Conservation (phyloP, 2,797 vertebrate species). For the Loris lydekkerianus region DNA sequence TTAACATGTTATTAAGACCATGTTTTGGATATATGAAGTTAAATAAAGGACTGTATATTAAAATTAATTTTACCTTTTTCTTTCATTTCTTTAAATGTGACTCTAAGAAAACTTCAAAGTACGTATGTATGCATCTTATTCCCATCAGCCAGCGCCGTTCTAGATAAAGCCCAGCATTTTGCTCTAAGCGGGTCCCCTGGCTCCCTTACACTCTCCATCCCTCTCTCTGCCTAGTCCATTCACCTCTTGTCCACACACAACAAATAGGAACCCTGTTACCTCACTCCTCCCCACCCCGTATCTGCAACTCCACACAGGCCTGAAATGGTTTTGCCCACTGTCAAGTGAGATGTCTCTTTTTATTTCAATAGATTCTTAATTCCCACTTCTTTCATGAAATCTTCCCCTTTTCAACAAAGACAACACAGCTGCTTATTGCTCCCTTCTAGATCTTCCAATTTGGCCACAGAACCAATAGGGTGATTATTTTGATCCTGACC, state of each 20-base stretch:
- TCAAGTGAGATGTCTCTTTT: slow-evolving; percentile 5
- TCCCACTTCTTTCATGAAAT: slow-evolving; percentile 30
- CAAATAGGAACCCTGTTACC: neutral
- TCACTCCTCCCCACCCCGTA: neutral
- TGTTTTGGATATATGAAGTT: neutral
- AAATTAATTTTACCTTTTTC: neutral
- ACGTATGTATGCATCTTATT: neutral
- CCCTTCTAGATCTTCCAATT: slow-evolving; percentile 31
- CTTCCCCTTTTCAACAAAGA: slow-evolving; percentile 20
- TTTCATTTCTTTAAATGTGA: slow-evolving; percentile 1
- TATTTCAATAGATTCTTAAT: slow-evolving; percentile 39
- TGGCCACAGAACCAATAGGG: neutral
- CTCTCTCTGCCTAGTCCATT: fast-evolving
- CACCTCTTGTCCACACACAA: neutral
- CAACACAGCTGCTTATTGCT: neutral
- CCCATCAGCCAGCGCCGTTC: neutral
- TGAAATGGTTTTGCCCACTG: neutral
- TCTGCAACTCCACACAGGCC: neutral
- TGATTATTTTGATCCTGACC: slow-evolving; percentile 42
- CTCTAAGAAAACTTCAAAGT: slow-evolving; percentile 16
- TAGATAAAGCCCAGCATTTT: neutral
- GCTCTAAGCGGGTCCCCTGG: neutral
- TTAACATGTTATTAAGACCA: neutral
- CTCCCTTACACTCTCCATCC: fast-evolving
- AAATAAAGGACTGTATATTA: neutral